These are phyloP conservation scores for Cygnus atratus DNA, from an alignment of 2,113 vertebrate genomes.

Conservation along the genomic window DNA sequence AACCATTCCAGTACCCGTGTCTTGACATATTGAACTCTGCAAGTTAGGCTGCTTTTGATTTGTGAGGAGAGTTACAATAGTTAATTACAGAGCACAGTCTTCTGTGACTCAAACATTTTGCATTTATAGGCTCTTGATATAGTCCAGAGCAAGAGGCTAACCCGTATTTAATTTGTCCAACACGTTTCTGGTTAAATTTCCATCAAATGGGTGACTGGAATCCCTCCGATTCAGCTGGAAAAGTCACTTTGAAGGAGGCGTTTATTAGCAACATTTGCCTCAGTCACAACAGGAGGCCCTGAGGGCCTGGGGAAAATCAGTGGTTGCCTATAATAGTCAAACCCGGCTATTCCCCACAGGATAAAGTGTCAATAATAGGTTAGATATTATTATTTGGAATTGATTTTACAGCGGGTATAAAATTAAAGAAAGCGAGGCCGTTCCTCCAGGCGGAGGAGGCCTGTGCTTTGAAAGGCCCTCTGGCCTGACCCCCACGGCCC, in stretches of 20 bases:
- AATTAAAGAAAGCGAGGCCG: not conserved
- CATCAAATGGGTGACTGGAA: slow-evolving; percentile 72
- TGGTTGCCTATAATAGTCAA: slow-evolving; percentile 62
- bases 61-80: slow-evolving; percentile 75
- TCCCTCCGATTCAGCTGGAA: slow-evolving; percentile 64
- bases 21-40: slow-evolving; percentile 58
- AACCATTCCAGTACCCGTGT: slow-evolving; percentile 6
- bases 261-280: slow-evolving; percentile 81
- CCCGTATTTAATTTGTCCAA: slow-evolving; percentile 86
- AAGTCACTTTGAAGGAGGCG: slow-evolving; percentile 76
- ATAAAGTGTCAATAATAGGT: slow-evolving; percentile 55
- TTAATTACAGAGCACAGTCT: slow-evolving; percentile 77
- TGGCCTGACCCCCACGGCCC: not conserved
- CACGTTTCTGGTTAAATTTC: slow-evolving; percentile 83
- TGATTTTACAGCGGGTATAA: slow-evolving; percentile 50
- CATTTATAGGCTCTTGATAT: slow-evolving; percentile 79
- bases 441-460: not conserved
- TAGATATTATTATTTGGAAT: slow-evolving; percentile 22
- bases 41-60: slow-evolving; percentile 73
- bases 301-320: slow-evolving; percentile 73
- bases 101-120: slow-evolving; percentile 77
- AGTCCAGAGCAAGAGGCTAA: slow-evolving; percentile 82
- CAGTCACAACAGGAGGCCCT: slow-evolving; percentile 73
- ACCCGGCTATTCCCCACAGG: slow-evolving; percentile 26
- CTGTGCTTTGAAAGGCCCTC: not conserved